Evolutionary conservation across 2,113 vertebrate species (phyloP).

Genomic region (Pungitius pungitius): DNA sequence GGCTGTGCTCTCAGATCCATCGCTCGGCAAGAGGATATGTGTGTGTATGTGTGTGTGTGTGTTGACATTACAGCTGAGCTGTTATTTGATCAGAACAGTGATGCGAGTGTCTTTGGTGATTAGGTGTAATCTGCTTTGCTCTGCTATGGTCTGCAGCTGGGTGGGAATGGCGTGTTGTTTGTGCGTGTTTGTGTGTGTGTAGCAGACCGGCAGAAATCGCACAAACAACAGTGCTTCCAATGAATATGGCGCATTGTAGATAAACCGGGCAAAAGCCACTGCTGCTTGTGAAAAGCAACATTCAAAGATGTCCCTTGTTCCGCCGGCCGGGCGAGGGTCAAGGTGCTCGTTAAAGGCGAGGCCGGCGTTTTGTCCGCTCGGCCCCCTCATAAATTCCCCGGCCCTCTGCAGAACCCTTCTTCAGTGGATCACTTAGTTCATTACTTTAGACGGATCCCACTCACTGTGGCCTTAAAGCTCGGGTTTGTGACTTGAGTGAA

Average conservation of each 20-base stretch:
- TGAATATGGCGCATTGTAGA: neutral
- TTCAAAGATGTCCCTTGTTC: neutral
- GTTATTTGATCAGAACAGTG: constrained; percentile 74
- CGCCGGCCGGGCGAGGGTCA: neutral
- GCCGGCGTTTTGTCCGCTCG: neutral
- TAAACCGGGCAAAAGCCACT: neutral
- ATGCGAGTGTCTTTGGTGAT: constrained; percentile 74
- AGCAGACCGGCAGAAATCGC: constrained; percentile 7
- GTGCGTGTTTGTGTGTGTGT: neutral
- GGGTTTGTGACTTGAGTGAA: neutral
- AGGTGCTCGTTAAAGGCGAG: neutral
- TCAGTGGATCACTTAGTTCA: too few species aligned
- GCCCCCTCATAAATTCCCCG: neutral
- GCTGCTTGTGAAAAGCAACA: neutral
- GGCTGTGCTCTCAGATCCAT: constrained; percentile 67
- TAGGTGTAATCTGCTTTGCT: constrained; percentile 72
- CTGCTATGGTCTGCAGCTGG: constrained; percentile 63
- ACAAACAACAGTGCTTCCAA: neutral
- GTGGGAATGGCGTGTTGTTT: constrained; percentile 4
- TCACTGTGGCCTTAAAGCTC: neutral
- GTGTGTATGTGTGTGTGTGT: constrained; percentile 51
- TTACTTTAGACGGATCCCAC: neutral
- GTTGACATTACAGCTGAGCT: constrained; percentile 74
- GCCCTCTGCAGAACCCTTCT: neutral
- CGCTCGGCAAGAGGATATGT: constrained; percentile 57